These are phyloP conservation scores for Drosophila bocki DNA, from an alignment of 1,140 invertebrate species.

Conservation along the genomic window DNA sequence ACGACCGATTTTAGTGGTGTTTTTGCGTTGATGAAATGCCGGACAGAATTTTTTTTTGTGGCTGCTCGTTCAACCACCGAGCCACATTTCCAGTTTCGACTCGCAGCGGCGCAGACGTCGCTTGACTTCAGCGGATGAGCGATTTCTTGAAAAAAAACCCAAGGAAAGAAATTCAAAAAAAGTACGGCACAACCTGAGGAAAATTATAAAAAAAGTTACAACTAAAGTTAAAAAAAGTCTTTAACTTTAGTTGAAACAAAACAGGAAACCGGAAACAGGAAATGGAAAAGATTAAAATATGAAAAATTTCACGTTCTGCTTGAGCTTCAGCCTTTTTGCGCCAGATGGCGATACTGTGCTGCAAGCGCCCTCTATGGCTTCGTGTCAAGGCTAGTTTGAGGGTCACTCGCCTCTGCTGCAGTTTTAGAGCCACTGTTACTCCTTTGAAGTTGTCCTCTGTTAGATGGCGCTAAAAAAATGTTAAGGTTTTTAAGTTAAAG, in stretches of 20 bases:
- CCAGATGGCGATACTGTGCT: conserved; percentile 56
- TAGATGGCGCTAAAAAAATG: neutral
- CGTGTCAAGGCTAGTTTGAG: conserved; percentile 37
- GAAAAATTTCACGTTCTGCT: neutral
- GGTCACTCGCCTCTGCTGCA: conserved; percentile 18
- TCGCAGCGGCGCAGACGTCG: conserved; percentile 71
- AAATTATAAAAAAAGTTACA: neutral
- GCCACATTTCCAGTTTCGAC: conserved; percentile 66
- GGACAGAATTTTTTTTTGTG: conserved; percentile 61
- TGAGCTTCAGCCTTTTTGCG: conserved; percentile 40
- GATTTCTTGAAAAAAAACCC: conserved; percentile 4
- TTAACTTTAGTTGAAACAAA: neutral
- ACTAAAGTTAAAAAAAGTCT: conserved; percentile 9
- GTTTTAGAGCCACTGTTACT: conserved; percentile 63
- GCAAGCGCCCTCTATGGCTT: conserved; percentile 68
- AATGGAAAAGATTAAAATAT: neutral
- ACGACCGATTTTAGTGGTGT: conserved; percentile 34
- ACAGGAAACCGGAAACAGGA: neutral
- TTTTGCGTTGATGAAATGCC: conserved; percentile 60
- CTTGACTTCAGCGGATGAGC: conserved; percentile 34
- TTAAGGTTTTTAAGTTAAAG: neutral
- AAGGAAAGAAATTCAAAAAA: conserved; percentile 5
- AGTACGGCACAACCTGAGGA: neutral
- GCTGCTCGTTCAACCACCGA: conserved; percentile 67
- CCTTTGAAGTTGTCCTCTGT: conserved; percentile 54